phyloP scores from a whole-genome alignment of 2,797 vertebrate species.

The Sebastes miniatus region DNA sequence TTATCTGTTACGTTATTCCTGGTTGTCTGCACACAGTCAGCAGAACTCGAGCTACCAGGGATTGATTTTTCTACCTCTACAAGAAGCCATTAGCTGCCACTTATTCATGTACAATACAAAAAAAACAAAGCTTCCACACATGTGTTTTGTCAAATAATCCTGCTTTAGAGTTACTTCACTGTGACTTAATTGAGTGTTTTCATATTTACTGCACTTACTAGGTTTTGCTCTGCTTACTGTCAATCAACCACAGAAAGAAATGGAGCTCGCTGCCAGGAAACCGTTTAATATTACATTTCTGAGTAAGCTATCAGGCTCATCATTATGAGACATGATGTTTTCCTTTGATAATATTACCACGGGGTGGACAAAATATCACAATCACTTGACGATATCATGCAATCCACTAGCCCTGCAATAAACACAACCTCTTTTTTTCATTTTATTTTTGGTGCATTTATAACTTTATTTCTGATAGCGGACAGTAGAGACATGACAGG shows the following conservation, averaged over 20 bases:
- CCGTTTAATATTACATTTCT: slow-evolving; percentile 1
- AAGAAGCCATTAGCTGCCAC: slow-evolving; percentile 19
- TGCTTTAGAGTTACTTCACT: background rate
- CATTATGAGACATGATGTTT: background rate
- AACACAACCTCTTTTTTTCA: background rate
- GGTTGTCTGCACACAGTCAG: slow-evolving; percentile 20
- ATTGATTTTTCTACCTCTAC: slow-evolving; percentile 24
- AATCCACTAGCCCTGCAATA: background rate
- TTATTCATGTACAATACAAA: background rate
- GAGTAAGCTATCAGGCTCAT: background rate
- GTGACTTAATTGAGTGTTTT: background rate
- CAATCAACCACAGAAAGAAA: slow-evolving; percentile 18
- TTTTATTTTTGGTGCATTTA: background rate
- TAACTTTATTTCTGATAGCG: background rate
- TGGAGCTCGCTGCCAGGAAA: slow-evolving; percentile 34
- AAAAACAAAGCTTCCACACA: background rate
- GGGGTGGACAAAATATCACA: background rate
- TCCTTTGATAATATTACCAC: background rate
- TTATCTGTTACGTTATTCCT: background rate
- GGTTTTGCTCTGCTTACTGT: background rate
- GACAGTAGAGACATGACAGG: background rate
- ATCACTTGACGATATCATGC: background rate
- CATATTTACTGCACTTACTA: background rate
- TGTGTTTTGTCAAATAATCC: background rate
- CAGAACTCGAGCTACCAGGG: background rate